These are phyloP conservation scores for Lasiurus cinereus DNA, from an alignment of 2,113 vertebrate genomes.

Conservation along the genomic window DNA sequence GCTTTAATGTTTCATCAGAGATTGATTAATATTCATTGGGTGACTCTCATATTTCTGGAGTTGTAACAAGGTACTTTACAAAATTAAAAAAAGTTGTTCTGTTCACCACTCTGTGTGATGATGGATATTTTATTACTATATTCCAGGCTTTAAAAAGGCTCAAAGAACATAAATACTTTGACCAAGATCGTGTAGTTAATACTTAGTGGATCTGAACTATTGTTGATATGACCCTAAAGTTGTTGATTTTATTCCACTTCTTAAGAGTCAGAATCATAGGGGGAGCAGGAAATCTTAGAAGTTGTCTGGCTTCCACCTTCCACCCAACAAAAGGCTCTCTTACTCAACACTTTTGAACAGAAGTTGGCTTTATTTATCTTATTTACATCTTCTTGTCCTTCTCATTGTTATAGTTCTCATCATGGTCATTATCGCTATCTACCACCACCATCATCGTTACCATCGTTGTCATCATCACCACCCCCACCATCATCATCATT, in stretches of 20 bases:
- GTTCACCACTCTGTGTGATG: neutral
- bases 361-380: too few species aligned
- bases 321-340: fast-evolving
- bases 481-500: too few species aligned
- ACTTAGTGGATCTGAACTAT: neutral
- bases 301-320: neutral
- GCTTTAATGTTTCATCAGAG: slow-evolving; percentile 8
- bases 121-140: slow-evolving; percentile 55
- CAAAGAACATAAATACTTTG: neutral
- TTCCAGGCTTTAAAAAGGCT: neutral
- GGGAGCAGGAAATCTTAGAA: neutral
- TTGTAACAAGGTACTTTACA: slow-evolving; percentile 59
- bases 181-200: neutral
- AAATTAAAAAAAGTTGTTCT: slow-evolving; percentile 72
- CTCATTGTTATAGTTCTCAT: neutral
- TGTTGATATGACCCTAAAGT: neutral
- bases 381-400: neutral
- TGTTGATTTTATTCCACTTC: neutral
- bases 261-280: neutral
- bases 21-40: neutral
- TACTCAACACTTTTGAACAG: neutral
- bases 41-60: slow-evolving; percentile 11
- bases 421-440: too few species aligned
- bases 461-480: too few species aligned
- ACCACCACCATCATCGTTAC: too few species aligned